Evolutionary conservation across 2,113 vertebrate genomes (phyloP).

Genomic region (Eurystomus gularis): DNA sequence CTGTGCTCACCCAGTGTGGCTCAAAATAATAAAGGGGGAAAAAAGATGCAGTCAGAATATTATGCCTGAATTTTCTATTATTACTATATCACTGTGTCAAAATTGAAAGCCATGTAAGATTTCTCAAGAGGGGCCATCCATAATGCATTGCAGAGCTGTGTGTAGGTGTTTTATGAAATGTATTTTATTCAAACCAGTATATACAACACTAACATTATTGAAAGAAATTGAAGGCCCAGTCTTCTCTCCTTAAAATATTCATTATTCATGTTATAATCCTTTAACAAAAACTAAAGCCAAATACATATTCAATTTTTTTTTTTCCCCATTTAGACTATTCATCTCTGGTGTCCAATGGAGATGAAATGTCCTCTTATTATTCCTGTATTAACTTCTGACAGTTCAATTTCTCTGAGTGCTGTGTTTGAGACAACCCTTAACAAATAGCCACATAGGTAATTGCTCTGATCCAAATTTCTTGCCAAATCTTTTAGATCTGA

Average conservation of each 20-base stretch:
- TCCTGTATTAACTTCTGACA: constrained; percentile 77
- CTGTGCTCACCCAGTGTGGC: constrained; percentile 55
- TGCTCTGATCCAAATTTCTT: constrained; percentile 74
- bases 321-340: constrained; percentile 62
- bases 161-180: constrained; percentile 75
- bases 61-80: constrained; percentile 73
- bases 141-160: constrained; percentile 72
- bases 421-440: constrained; percentile 70
- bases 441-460: constrained; percentile 73
- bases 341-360: constrained; percentile 73
- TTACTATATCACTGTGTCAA: constrained; percentile 74
- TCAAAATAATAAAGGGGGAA: constrained; percentile 46
- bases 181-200: constrained; percentile 75
- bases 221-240: constrained; percentile 77
- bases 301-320: constrained; percentile 72
- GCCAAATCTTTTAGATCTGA: constrained; percentile 69
- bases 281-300: constrained; percentile 74
- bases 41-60: constrained; percentile 63
- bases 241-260: constrained; percentile 72
- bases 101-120: constrained; percentile 75
- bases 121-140: constrained; percentile 77
- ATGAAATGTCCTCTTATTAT: constrained; percentile 76
- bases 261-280: constrained; percentile 76
- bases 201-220: constrained; percentile 80
- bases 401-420: constrained; percentile 79